Percentiles rank a stretch among this genome's conserved stretches.
Conservation (phyloP, 2,888 invertebrate genomes). For the Aleiodes testaceus region DNA sequence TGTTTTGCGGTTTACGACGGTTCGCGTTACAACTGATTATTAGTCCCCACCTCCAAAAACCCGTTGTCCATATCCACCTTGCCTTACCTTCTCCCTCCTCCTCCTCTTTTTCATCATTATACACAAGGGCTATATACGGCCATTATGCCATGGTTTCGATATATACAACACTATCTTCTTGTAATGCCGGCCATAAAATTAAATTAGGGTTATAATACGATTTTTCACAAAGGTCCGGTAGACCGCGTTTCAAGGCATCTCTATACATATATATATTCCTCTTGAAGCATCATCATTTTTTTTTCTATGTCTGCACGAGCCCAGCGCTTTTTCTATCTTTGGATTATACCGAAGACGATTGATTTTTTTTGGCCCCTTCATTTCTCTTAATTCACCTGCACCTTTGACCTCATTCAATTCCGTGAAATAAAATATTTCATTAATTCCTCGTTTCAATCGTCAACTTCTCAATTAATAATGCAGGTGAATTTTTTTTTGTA, state of each 20-base stretch:
- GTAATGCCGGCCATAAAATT: slow-evolving; percentile 73
- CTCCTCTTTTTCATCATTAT: slow-evolving; percentile 59
- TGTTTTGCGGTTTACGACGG: slow-evolving; percentile 71
- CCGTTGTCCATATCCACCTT: slow-evolving; percentile 43
- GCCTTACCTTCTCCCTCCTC: slow-evolving; percentile 44
- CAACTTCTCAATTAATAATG: neutral
- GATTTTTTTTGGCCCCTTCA: neutral
- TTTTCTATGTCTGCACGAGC: slow-evolving; percentile 32
- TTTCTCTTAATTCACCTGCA: neutral
- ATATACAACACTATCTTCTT: slow-evolving; percentile 52
- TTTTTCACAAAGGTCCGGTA: slow-evolving; percentile 71
- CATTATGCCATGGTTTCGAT: slow-evolving; percentile 59
- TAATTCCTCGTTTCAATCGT: neutral
- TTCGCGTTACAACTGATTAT: slow-evolving; percentile 73
- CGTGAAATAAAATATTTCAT: neutral
- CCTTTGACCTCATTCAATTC: neutral
- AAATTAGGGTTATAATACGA: slow-evolving; percentile 74
- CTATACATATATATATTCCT: slow-evolving; percentile 20
- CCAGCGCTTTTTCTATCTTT: slow-evolving; percentile 1
- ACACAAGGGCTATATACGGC: slow-evolving; percentile 60
- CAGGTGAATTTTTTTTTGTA: neutral
- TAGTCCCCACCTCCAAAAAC: slow-evolving; percentile 60
- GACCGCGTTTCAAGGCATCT: slow-evolving; percentile 30
- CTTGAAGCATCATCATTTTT: slow-evolving; percentile 41
- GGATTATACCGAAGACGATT: neutral